Base-by-base conservation (phyloP, 2,797 vertebrate genomes). In the Ciconia nigra region DNA sequence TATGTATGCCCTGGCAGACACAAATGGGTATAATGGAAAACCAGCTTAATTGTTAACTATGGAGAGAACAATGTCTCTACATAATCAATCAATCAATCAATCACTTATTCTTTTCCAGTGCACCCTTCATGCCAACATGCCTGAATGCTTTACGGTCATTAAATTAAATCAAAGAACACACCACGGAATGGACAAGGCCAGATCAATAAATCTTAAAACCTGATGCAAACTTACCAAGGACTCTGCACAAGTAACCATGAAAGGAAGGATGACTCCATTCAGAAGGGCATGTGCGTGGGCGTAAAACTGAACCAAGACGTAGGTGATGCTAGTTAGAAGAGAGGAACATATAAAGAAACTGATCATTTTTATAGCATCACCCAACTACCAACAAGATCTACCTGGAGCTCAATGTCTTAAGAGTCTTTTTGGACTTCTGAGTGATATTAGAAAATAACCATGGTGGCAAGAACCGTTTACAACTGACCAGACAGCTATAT, bases 121-220 rank as follows among this genome's bases (percentile, higher is more conserved):
- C 81, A 95, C 90, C 89, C 84, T 91, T 94, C 93, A 89, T 69
- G 78, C 79, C 89, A 96, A 86, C 95, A 95, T 94, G 93, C 90
- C 87, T 97, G 92, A 96, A 83, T 91, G 92, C 84, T 96, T 97
- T 93, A 90, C 2, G 10, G 92, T 93, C 90, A 86, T 97, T 97
- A 96, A 95, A 97, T 95, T 97, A 93, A 91, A 81, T 92, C 93
- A 93, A 94, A 97, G 84, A 96, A 90, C 73, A 92, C 54, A 86
- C 49, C 86, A 94, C 52, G 85, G 82, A 83, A 95, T 69, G 87
- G 76, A 82, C 90, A 96, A 97, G 97, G 97, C 87, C 77, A 94
- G 90, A 93, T 94, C 93, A 96, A 95, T 97, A 95, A 95, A 95
- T 97, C 96, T 94, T 92, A 71, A 92, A 93, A 92, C 70, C 92